Evolutionary conservation across 2,113 vertebrate species (phyloP), one percentile per base, ranked within the genome.

Genomic region (Guaruba guarouba): DNA sequence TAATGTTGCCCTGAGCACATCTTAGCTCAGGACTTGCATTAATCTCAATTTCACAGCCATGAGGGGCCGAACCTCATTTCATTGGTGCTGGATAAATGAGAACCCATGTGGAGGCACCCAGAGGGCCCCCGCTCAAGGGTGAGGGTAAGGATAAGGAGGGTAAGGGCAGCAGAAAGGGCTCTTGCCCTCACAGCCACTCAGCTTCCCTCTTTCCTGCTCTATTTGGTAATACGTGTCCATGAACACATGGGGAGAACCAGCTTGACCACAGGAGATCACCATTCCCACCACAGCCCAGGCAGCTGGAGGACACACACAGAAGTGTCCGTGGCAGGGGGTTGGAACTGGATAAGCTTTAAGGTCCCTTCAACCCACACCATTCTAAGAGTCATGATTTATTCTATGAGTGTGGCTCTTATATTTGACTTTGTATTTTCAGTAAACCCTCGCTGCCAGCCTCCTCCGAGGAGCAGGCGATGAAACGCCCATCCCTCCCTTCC

Each of bases 381-480:
- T 59, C 33, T 16, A 24, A 22, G 33, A 10, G 16, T 59, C 22
- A 10, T 24, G 57, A 59, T 59, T 59, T n/a, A 35, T 24, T 35
- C 57, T 10, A 35, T 23, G 57, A 18, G 7, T 9, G 16, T 0
- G 3, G 10, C 14, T 64, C 25, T 61, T n/a, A 7, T 7, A 11
- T 17, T 11, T 20, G 16, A 4, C 7, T 51, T 33, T 3, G 1
- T 18, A 7, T 51, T 71, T 64, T 11, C 74, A 46, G 80, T 71
- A 73, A 46, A 29, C 7, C 2, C 1, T 0, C 9, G 6, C 17
- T 37, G 66, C 37, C 52, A 43, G 63, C 7, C 39, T 10, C 54
- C 27, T 22, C 35, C 0, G 0, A 54, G 62, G 82, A 13, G 3
- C 0, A 0, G 41, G 31, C 3, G 5, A 63, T 9, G n/a, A 25